Evolutionary conservation across 2,113 vertebrate species (phyloP).

Genomic region (Vulpes lagopus): DNA sequence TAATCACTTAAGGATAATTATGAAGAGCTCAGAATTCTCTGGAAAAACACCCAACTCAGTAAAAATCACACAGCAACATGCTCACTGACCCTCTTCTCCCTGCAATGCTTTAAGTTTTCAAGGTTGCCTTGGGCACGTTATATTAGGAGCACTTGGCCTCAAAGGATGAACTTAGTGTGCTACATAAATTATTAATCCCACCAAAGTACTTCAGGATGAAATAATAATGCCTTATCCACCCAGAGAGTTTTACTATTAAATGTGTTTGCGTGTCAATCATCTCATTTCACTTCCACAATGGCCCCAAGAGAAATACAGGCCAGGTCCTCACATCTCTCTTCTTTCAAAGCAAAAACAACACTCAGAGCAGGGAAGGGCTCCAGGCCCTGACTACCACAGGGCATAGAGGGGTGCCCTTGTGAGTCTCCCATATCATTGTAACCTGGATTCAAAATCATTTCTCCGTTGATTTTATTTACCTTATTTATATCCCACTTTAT

Average conservation of each 20-base stretch:
- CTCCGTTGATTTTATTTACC: background rate
- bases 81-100: background rate
- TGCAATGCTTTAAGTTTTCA: background rate
- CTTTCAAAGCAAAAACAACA: conserved; percentile 45
- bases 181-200: conserved; percentile 76
- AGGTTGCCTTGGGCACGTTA: background rate
- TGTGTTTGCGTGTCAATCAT: conserved; percentile 8
- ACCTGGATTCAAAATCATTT: background rate
- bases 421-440: background rate
- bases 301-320: conserved; percentile 48
- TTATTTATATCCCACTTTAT: background rate
- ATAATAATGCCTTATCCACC: conserved; percentile 73
- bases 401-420: background rate
- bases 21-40: background rate
- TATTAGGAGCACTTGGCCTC: conserved; percentile 15
- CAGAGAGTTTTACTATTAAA: conserved; percentile 49
- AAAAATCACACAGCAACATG: background rate
- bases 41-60: conserved; percentile 19
- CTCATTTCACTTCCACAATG: background rate
- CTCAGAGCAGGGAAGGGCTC: background rate
- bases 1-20: conserved; percentile 32
- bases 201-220: conserved; percentile 74
- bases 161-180: conserved; percentile 56
- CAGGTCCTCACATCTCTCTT: background rate
- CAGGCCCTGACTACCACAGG: background rate